Base-by-base conservation (phyloP, 92 coral and sea anemone genomes). In the Epizoanthus scotinus region DNA sequence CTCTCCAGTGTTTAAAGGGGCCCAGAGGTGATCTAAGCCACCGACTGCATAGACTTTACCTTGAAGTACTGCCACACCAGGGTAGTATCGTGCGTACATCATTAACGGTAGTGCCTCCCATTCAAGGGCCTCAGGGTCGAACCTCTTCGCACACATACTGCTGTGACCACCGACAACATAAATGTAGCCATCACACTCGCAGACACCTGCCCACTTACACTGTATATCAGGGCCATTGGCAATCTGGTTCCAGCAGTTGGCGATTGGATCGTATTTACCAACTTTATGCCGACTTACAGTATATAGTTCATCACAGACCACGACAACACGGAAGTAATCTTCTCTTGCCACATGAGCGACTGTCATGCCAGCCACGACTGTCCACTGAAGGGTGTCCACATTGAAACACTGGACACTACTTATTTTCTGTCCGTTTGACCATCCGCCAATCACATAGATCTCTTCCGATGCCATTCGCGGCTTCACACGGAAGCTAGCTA, bases 401-500 rank as follows among this genome's bases (percentile, higher is more conserved):
- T 96, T 96, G 71, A 96, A 96, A 57, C 99, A 96, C 62, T 93
- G 99, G 66, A 96, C 99, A 71, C 98, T 96, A 79, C 99, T 93
- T 80, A 96, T 92, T 44, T 96, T 96, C 85, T 96, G 99, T 13
- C 99, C 99, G 60, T 96, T 96, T 6, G 99, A 96, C 99, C 99
- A 96, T 17, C 99, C 99, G 54, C 99, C 99, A 22, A 96, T 93
- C 26, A 96, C 99, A 65, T 91, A 96, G 64, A 96, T 96, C 61
- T 96, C 99, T 61, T 96, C 99, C 9, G 99, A 96, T 62, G 99
- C 99, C 98, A 96, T 89, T 29, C 99, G 94, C 61, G 99, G 99
- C 74, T 90, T 93, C 80, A 96, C 90, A 58, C 99, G 91, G 78
- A 92, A 92, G 73, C 92, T 96, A 26, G 90, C 91, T 20, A 84